Percentiles rank a stretch among this genome's conserved stretches.
Conservation (phyloP, 2,113 vertebrate genomes). For the Epinephelus lanceolatus region DNA sequence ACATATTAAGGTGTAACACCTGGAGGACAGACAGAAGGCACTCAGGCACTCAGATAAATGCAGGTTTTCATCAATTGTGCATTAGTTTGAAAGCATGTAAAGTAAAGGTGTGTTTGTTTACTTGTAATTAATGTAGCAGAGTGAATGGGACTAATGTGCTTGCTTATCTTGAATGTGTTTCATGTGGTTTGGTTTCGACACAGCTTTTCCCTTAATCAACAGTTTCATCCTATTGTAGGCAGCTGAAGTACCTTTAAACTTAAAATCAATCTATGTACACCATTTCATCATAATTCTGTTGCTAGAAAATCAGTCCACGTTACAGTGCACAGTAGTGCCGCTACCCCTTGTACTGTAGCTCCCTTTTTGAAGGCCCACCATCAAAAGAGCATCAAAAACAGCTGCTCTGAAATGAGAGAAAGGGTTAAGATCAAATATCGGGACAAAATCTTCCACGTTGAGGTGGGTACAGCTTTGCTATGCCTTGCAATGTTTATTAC, state of each 20-base stretch:
- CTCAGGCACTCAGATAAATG: neutral
- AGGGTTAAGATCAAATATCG: neutral
- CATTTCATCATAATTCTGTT: neutral
- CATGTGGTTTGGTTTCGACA: neutral
- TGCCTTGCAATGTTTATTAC: neutral
- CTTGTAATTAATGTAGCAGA: neutral
- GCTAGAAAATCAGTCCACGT: neutral
- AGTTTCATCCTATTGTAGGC: neutral
- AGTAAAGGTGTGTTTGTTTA: neutral
- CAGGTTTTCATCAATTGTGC: neutral
- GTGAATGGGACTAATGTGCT: neutral
- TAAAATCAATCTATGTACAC: neutral
- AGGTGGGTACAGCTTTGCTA: neutral
- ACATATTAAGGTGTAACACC: neutral
- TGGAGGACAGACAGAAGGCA: neutral
- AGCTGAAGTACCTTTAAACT: neutral
- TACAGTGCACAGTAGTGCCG: neutral
- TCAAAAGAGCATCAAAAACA: no score
- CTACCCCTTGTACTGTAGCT: neutral
- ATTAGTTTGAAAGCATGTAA: neutral
- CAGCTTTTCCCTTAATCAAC: neutral
- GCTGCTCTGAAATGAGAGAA: neutral
- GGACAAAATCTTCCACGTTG: neutral
- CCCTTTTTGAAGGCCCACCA: neutral
- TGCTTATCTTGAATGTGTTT: neutral